A percentile compares a stretch with the other conserved stretches of the same genome.
These are phyloP conservation scores for Stegophylla sp. DNA, from an alignment of 2,888 invertebrate genomes.

Conservation along the genomic window DNA sequence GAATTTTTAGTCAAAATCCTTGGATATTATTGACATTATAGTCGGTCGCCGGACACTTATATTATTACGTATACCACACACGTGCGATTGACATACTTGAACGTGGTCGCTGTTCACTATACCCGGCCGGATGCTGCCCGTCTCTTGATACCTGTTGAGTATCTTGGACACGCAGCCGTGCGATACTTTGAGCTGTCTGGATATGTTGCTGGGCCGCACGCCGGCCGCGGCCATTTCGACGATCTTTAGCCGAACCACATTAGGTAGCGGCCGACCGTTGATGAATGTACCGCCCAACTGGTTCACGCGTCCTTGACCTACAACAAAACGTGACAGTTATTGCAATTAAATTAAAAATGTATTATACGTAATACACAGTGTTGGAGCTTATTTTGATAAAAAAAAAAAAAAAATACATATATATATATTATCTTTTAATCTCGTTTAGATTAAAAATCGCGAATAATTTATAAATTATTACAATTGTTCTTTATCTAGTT, in stretches of 20 bases:
- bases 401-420: too few relatives aligned
- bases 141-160: conserved; percentile 90
- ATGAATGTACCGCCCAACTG: conserved; percentile 97
- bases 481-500: too few relatives aligned
- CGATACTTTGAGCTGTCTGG: conserved; percentile 90
- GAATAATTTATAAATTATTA: too few relatives aligned
- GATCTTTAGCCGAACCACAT: conserved; percentile 90
- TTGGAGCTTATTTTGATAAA: too few relatives aligned
- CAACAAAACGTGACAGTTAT: not conserved
- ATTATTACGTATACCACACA: too few relatives aligned
- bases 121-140: conserved; percentile 91
- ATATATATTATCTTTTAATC: too few relatives aligned
- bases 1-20: too few relatives aligned
- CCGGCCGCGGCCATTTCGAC: conserved; percentile 95
- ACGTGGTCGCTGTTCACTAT: conserved; percentile 94
- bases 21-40: too few relatives aligned
- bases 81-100: conserved; percentile 78
- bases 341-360: too few relatives aligned
- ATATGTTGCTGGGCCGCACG: conserved; percentile 92
- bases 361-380: too few relatives aligned
- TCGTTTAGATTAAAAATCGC: too few relatives aligned
- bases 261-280: conserved; percentile 93
- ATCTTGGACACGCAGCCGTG: conserved; percentile 98
- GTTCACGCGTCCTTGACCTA: conserved; percentile 93
- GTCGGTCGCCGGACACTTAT: too few relatives aligned